Percentiles rank a stretch among this genome's conserved stretches.
These are phyloP conservation scores for Anagrus nilaparvatae DNA, from an alignment of 1,140 invertebrate species.

Conservation along the genomic window DNA sequence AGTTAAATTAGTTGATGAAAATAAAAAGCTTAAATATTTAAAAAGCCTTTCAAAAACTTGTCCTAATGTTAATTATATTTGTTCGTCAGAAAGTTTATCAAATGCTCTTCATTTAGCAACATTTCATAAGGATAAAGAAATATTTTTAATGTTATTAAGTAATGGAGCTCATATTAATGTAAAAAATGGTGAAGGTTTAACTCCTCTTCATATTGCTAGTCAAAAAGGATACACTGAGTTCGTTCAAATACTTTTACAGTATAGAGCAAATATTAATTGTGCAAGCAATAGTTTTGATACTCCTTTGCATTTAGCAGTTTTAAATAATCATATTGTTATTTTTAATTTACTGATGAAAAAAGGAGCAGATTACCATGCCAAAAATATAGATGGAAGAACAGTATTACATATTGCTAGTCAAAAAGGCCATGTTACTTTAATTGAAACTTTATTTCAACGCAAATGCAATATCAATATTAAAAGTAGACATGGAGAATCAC, in stretches of 20 bases:
- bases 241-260: background rate
- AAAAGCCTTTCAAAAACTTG: too few species aligned
- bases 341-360: conserved; percentile 4
- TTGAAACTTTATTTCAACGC: conserved; percentile 1
- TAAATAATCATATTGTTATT: conserved; percentile 6
- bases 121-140: too few species aligned
- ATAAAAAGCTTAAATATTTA: too few species aligned
- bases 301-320: conserved; percentile 11
- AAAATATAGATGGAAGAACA: conserved; percentile 8
- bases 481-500: background rate
- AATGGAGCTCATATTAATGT: background rate
- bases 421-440: background rate
- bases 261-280: conserved; percentile 9
- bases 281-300: conserved; percentile 1
- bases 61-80: too few species aligned
- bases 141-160: too few species aligned
- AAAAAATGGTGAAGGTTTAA: conserved; percentile 7
- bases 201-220: conserved; percentile 7
- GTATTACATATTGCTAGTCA: conserved; percentile 3
- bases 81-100: too few species aligned
- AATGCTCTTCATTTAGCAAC: too few species aligned
- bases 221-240: conserved; percentile 2
- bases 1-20: too few species aligned
- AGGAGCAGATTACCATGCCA: background rate
- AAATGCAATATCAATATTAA: conserved; percentile 5